Evolutionary conservation across 2,888 invertebrate species (phyloP), one percentile per base, ranked within the genome.

Genomic region (Eurois occulta): DNA sequence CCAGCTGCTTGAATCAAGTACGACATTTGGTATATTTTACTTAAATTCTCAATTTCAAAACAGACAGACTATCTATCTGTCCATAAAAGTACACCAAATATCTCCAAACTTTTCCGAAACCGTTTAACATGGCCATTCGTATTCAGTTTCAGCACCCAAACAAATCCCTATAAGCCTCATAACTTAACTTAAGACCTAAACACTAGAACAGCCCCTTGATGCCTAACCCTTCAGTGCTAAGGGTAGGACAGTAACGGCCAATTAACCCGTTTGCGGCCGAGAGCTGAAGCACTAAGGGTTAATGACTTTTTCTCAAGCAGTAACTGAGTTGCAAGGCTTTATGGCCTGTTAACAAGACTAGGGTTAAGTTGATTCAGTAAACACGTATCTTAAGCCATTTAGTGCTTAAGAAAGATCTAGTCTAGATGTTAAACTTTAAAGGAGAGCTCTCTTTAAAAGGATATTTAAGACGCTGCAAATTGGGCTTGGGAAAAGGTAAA

Each of bases 281-380:
- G 58, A 62, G 70, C 83, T 32, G 32, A 43, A 78, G 68, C 68
- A 76, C 80, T 71, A 48, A 65, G 77, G 77, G 76, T 75, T 87
- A 87, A 88, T 87, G 77, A 86, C 87, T 88, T 87, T 85, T 86
- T 86, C 84, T 84, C 68, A 32, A 48, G 60, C 75, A 65, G 67
- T 83, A 80, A 86, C 80, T 75, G 78, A 84, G 79, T 78, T 77
- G 83, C 89, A 84, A n/a, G 64, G 69, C 72, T 76, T 80, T 79
- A 83, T 71, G 32, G 55, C 58, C 41, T 41, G 81, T 74, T 84
- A 77, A 87, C 81, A 77, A 75, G 67, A 35, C 60, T 38, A 62
- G 72, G 68, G 80, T 80, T 86, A 72, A 83, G 75, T 76, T 78
- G 46, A 85, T 75, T 72, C 64, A 70, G 73, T 84, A 75, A 82